A percentile compares a stretch with the other conserved stretches of the same genome.
These are phyloP conservation scores for Eriocheir sinensis DNA, from an alignment of 1,140 invertebrate species.

Conservation along the genomic window DNA sequence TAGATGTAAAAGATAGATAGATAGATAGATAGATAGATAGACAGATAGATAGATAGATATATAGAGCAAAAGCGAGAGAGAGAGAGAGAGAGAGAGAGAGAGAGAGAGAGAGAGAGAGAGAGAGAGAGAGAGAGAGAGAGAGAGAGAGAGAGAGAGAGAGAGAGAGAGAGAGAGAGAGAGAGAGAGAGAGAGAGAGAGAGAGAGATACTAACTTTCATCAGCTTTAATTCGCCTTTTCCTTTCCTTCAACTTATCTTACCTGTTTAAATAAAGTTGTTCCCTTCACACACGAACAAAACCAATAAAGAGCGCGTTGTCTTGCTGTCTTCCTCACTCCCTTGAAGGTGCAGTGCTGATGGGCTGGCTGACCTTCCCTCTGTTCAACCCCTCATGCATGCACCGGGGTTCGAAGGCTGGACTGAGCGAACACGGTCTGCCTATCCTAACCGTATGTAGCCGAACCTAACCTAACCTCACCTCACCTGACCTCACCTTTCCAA, in stretches of 20 bases:
- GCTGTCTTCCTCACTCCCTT: constrained; percentile 25
- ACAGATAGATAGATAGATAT: background rate
- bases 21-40: constrained; percentile 57
- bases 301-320: constrained; percentile 1
- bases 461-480: too few relatives aligned
- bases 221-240: background rate
- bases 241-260: background rate
- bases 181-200: background rate
- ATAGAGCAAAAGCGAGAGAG: constrained; percentile 46
- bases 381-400: too few relatives aligned
- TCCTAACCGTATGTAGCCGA: too few relatives aligned
- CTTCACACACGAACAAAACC: background rate
- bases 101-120: too few relatives aligned
- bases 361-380: background rate
- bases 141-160: too few relatives aligned
- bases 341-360: background rate
- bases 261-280: background rate
- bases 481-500: too few relatives aligned
- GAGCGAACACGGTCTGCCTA: too few relatives aligned
- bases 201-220: background rate
- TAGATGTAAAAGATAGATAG: constrained; percentile 43
- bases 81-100: constrained; percentile 65
- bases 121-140: too few relatives aligned
- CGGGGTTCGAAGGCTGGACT: background rate
- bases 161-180: constrained; percentile 15